Conservation (phyloP, 2,888 invertebrate species). For the Sycophila texana region DNA sequence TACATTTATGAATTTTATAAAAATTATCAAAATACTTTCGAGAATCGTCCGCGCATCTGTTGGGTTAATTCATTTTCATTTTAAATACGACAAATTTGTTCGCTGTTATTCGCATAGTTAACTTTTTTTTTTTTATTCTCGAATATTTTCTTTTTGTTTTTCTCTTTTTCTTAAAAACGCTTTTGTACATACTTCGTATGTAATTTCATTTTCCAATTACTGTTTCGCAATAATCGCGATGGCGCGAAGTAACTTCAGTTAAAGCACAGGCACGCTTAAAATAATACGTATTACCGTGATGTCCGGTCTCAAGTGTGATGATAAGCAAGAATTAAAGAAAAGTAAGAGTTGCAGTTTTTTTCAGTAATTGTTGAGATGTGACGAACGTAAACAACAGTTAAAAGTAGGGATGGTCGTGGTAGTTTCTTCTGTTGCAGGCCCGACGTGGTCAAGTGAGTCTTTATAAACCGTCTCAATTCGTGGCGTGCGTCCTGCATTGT, state of each 20-base stretch:
- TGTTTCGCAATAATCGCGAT: conserved; percentile 48
- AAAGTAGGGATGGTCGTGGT: conserved; percentile 73
- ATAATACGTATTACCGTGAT: conserved; percentile 57
- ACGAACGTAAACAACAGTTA: conserved; percentile 73
- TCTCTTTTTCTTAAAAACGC: conserved; percentile 47
- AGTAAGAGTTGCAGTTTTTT: conserved; percentile 49
- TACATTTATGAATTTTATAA: conserved; percentile 55
- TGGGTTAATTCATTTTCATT: conserved; percentile 19
- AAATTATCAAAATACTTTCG: conserved; percentile 59
- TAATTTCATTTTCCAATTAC: conserved; percentile 44
- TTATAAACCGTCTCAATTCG: conserved; percentile 74
- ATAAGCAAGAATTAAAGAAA: conserved; percentile 65
- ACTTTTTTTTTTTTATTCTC: conserved; percentile 34
- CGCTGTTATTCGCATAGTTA: conserved; percentile 18
- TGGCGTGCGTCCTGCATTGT: conserved; percentile 76
- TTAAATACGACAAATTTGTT: conserved; percentile 48
- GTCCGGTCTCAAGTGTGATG: conserved; percentile 64
- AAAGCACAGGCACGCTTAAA: conserved; percentile 55
- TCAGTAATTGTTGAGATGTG: conserved; percentile 68
- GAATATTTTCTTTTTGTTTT: conserved; percentile 21
- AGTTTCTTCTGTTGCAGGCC: conserved; percentile 75
- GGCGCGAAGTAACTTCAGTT: conserved; percentile 36
- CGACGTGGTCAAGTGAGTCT: conserved; percentile 76
- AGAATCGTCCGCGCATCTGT: conserved; percentile 50
- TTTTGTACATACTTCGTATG: conserved; percentile 50